phyloP scores from a whole-genome alignment of 1,140 invertebrate genomes.

The Gonatopus flavifemur region DNA sequence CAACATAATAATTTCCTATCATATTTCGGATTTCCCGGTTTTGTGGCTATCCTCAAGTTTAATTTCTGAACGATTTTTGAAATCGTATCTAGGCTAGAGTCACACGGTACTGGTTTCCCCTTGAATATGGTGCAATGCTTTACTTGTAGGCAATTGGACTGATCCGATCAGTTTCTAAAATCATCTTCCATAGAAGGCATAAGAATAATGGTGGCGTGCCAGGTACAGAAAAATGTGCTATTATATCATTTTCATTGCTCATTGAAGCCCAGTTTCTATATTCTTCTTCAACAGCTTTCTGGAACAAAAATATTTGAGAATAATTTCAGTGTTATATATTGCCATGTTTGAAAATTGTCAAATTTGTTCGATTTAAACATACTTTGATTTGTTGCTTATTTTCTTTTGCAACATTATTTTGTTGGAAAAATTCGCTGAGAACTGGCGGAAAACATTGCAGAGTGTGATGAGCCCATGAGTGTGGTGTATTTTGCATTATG shows the following conservation, averaged over 20 bases:
- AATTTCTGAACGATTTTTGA: no score
- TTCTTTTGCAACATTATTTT: conserved; percentile 82
- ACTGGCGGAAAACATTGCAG: conserved; percentile 88
- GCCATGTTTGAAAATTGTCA: not conserved
- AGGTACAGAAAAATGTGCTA: conserved; percentile 90
- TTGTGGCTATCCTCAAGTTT: no score
- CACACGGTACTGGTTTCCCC: not conserved
- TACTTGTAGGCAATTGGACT: conserved; percentile 93
- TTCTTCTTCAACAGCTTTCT: conserved; percentile 90
- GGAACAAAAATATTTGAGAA: conserved; percentile 30
- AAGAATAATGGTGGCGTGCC: conserved; percentile 87
- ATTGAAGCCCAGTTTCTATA: conserved; percentile 95
- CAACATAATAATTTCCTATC: no score
- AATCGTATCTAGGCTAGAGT: no score
- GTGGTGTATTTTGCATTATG: conserved; percentile 92
- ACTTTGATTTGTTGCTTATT: conserved; percentile 86
- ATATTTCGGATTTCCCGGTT: no score
- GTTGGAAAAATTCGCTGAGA: conserved; percentile 83
- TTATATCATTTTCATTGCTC: conserved; percentile 95
- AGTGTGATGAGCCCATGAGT: conserved; percentile 92
- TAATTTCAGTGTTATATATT: conserved; percentile 4
- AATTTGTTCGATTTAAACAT: conserved; percentile 8
- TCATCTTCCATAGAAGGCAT: conserved; percentile 93
- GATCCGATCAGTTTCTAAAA: conserved; percentile 90
- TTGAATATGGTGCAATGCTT: conserved; percentile 36